A percentile compares a stretch with the other conserved stretches of the same genome.
phyloP scores from a whole-genome alignment of 2,888 invertebrate species.

The Cerastis rubricosa region DNA sequence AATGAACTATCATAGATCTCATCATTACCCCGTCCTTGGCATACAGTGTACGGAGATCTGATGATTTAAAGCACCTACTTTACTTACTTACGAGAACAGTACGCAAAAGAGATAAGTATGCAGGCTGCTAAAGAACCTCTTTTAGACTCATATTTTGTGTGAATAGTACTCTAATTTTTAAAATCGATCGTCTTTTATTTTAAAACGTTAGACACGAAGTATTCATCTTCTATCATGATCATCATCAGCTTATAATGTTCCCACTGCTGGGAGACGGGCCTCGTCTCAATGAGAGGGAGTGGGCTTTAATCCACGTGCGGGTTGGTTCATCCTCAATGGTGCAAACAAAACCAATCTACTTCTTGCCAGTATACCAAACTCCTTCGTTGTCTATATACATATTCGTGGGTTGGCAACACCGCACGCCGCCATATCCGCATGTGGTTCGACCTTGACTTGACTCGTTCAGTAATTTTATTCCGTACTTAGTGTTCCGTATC shows the following conservation, averaged over 20 bases:
- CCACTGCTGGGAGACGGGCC: too few relatives aligned
- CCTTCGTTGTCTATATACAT: slow-evolving; percentile 18
- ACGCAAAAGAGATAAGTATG: neutral
- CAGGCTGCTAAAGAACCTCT: neutral
- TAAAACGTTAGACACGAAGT: too few relatives aligned
- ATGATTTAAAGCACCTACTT: slow-evolving; percentile 29
- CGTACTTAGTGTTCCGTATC: slow-evolving; percentile 86
- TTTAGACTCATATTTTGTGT: neutral
- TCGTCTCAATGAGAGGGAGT: too few relatives aligned
- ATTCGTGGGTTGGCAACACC: slow-evolving; percentile 79
- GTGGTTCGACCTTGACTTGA: slow-evolving; percentile 81
- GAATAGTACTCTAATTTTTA: neutral
- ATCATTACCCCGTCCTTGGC: slow-evolving; percentile 33
- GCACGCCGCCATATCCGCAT: slow-evolving; percentile 85
- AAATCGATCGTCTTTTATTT: neutral
- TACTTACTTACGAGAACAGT: slow-evolving; percentile 25
- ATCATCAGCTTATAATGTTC: too few relatives aligned
- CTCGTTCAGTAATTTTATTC: slow-evolving; percentile 85
- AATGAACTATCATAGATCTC: slow-evolving; percentile 19
- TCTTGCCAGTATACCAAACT: neutral
- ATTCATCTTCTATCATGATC: neutral
- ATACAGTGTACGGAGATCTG: slow-evolving; percentile 30
- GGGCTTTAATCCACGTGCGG: too few relatives aligned
- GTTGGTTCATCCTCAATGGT: too few relatives aligned
- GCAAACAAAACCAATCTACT: neutral